Evolutionary conservation across 1,140 invertebrate genomes (phyloP).

Genomic region (Geopemphigus sp.): DNA sequence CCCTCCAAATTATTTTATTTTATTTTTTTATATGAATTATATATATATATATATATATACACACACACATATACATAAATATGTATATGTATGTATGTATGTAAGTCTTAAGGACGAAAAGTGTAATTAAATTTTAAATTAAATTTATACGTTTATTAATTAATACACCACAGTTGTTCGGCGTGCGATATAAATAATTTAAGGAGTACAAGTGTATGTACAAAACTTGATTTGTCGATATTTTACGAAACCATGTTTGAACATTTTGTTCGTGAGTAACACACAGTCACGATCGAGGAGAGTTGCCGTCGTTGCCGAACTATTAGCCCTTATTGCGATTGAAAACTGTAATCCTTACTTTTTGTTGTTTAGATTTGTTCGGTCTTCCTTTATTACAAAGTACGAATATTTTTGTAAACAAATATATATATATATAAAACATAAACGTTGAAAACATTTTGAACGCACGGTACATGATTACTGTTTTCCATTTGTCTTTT

Average conservation of each 20-base stretch:
- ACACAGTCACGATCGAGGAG: background rate
- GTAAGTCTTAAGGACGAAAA: constrained; percentile 35
- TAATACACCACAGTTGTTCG: constrained; percentile 14
- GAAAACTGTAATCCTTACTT: constrained; percentile 20
- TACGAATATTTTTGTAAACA: constrained; percentile 30
- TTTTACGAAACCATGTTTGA: constrained; percentile 13
- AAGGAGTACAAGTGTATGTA: background rate
- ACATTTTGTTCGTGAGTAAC: background rate
- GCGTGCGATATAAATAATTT: background rate
- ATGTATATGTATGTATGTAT: background rate
- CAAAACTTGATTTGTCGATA: background rate
- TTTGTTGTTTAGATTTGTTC: constrained; percentile 22
- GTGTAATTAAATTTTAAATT: constrained; percentile 32
- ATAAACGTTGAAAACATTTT: constrained; percentile 18
- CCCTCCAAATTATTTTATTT: constrained; percentile 46
- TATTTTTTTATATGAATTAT: no score
- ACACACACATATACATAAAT: no score
- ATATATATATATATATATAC: no score
- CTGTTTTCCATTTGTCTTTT: constrained; percentile 45
- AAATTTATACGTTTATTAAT: constrained; percentile 24
- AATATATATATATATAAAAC: background rate
- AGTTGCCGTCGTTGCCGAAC: no score
- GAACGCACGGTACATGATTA: constrained; percentile 41
- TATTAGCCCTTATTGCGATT: background rate
- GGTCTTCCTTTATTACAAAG: constrained; percentile 22